Conservation (phyloP, 2,888 invertebrate genomes). For the Ormyrus rosae region DNA sequence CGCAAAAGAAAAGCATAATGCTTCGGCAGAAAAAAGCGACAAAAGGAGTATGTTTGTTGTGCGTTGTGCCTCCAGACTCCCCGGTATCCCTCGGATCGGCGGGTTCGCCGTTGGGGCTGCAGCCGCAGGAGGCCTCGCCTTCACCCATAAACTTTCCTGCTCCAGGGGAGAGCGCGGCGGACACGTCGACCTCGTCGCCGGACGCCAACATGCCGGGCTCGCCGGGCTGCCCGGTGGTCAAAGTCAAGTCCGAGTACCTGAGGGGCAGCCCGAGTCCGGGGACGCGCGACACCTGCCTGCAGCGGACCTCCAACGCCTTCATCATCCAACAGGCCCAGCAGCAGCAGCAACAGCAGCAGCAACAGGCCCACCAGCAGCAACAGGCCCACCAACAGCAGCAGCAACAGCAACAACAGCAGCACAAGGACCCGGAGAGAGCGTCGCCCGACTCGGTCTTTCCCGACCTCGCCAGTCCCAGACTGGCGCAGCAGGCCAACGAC, state of each 20-base stretch:
- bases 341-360: conserved; percentile 64
- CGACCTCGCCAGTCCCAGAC: conserved; percentile 77
- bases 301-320: conserved; percentile 76
- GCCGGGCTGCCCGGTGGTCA: conserved; percentile 78
- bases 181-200: conserved; percentile 94
- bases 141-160: conserved; percentile 74
- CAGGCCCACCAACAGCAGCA: conserved; percentile 61
- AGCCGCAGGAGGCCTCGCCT: conserved; percentile 72
- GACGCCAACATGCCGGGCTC: conserved; percentile 92
- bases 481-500: conserved; percentile 64
- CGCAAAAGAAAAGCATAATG: background rate
- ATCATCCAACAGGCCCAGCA: conserved; percentile 71
- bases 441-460: conserved; percentile 80
- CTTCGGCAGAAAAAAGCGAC: no score
- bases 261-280: conserved; percentile 80
- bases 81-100: conserved; percentile 75
- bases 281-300: conserved; percentile 77
- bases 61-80: conserved; percentile 68
- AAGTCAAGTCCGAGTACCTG: conserved; percentile 74
- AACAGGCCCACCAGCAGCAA: conserved; percentile 61
- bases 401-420: conserved; percentile 59
- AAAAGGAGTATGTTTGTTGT: background rate
- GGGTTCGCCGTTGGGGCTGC: conserved; percentile 73
- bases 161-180: conserved; percentile 93
- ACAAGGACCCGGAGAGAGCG: conserved; percentile 75